phyloP scores from a whole-genome alignment of 2,797 vertebrate species.

The Oreochromis grahami region DNA sequence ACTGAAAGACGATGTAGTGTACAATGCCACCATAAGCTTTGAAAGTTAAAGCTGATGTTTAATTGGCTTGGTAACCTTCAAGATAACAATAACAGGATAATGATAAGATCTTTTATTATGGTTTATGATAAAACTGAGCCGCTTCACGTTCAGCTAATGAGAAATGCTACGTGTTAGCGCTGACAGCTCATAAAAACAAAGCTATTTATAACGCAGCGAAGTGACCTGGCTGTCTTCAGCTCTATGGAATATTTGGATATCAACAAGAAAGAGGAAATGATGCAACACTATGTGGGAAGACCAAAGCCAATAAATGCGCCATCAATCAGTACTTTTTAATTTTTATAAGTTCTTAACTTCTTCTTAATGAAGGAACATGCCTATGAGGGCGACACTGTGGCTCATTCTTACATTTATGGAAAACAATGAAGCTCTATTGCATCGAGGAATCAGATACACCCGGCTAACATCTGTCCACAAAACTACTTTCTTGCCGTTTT shows the following conservation, averaged over 20 bases:
- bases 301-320: neutral
- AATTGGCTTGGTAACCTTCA: neutral
- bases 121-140: neutral
- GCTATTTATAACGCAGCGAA: neutral
- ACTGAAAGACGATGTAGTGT: neutral
- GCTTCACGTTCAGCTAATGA: neutral
- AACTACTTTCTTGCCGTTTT: neutral
- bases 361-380: neutral
- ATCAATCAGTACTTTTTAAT: neutral
- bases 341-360: neutral
- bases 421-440: neutral
- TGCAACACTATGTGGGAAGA: neutral
- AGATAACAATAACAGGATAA: neutral
- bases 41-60: neutral
- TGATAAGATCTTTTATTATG: neutral
- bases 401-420: neutral
- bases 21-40: neutral
- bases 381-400: rapidly evolving
- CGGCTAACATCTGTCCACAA: neutral
- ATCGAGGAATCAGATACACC: neutral
- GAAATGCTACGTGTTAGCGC: neutral
- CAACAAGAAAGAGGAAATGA: neutral
- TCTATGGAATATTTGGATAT: neutral
- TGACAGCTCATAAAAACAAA: neutral
- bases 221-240: neutral